Evolutionary conservation across 2,888 invertebrate genomes (phyloP), one percentile per base, ranked within the genome.

Genomic region (Philonicus albiceps): DNA sequence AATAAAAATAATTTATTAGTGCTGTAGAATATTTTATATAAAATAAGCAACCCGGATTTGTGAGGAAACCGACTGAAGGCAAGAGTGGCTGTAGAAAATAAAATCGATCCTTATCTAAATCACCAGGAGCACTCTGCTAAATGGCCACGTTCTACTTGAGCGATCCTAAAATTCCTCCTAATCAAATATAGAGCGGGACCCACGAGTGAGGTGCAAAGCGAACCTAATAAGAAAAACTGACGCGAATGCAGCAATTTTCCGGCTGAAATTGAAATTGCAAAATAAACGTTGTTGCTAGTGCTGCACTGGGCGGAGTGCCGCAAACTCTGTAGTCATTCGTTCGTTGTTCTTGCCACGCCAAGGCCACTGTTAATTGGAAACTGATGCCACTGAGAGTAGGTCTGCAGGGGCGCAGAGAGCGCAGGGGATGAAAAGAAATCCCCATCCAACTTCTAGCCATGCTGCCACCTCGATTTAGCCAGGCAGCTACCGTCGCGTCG

Each of bases 301-400:
- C 64, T 7, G 22, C 7, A 11, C 22, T 2, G 55, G 22, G 22
- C 55, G 3, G 49, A 8, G 55, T 22, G 22, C 55, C 19, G 55
- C 55, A 22, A 55, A n/a, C 53, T n/a, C 53, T 7, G 53, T 64
- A 11, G 22, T 5, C 8, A 22, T 27, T 27, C 22, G 76, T 40
- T 40, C 78, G 78, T 49, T 78, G 78, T 78, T 78, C 78, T 49
- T 16, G 78, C 49, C 78, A 49, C 22, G 27, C 49, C 78, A 78
- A 78, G 78, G 78, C 78, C 78, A 30, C 30, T 49, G 30, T 49
- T 78, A 78, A 78, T 78, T 78, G 78, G 78, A 78, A 78, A 78
- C 78, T 78, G 78, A 78, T 78, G 43, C 78, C 49, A 43, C 49
- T 19, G 34, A 7, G 31, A 31, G 27, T 19, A 5, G 27, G 64